Base-by-base conservation (phyloP, 1,140 invertebrate genomes). In the Trichoplusia ni region DNA sequence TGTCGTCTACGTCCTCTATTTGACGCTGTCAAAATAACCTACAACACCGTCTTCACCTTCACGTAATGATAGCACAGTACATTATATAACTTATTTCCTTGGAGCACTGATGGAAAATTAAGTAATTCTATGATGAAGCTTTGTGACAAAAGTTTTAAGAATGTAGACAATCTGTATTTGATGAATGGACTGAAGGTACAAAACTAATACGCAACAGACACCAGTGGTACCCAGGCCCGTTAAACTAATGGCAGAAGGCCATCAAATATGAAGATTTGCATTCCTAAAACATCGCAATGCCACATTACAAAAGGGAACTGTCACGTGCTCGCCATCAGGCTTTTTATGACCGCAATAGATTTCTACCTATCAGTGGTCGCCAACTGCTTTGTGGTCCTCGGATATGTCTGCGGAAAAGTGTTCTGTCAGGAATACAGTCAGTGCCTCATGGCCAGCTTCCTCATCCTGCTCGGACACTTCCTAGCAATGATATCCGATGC, bases 401-500 rank as follows among this genome's bases (percentile, higher is more conserved):
- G 75, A 25, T 76, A 77, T 25, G 6, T 72, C 11, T 44, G 75
- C n/a, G 69, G 68, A 14, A 75, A 66, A 37, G 38, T 59, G 21
- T 68, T 44, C 13, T 31, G 18, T 11, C 33, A 69, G 7, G 49
- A 73, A 14, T 35, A 27, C 23, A 21, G 23, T 14, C 8, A 16
- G 18, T 54, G 19, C 4, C 19, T 66, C 59, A 27, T 49, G 16
- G 70, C 67, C 9, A 79, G 63, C 23, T 19, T 69, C 4, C 61
- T 79, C 2, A 72, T 79, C 6, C 65, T 81, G 21, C 54, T 73
- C 1, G 75, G 73, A 1, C 70, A 78, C 44, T 54, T 77, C n/a
- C 9, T 72, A 16, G 58, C 64, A n/a, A 70, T 79, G 31, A 14
- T 79, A 29, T 46, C 65, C 1, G 73, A 82, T 2, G 19, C 53